phyloP scores from a whole-genome alignment of 2,888 invertebrate species.

The Aleiodes testaceus region DNA sequence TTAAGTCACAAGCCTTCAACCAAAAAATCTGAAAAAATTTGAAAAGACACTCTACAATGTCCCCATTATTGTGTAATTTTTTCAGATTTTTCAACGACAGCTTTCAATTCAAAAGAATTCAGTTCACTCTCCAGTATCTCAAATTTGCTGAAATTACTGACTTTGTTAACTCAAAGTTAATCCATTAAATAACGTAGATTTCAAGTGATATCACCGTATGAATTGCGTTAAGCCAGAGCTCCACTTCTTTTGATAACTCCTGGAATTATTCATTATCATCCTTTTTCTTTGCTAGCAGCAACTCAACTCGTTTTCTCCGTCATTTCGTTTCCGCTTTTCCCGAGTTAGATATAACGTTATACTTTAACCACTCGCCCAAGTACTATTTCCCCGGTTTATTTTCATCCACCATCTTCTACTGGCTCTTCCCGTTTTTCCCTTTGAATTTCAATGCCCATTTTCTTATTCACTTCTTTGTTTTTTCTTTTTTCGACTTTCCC shows the following conservation, averaged over 20 bases:
- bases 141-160: background rate
- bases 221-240: conserved; percentile 47
- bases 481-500: conserved; percentile 42
- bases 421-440: conserved; percentile 11
- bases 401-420: conserved; percentile 20
- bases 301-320: conserved; percentile 29
- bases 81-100: too few relatives aligned
- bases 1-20: too few relatives aligned
- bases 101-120: too few relatives aligned
- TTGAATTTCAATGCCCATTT: conserved; percentile 37
- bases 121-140: too few relatives aligned
- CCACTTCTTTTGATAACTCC: conserved; percentile 43
- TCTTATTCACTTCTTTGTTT: conserved; percentile 40
- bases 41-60: too few relatives aligned
- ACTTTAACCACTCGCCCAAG: conserved; percentile 31
- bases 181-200: conserved; percentile 41
- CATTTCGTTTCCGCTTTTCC: conserved; percentile 29
- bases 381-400: conserved; percentile 20
- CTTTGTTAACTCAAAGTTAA: conserved; percentile 31
- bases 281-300: conserved; percentile 18
- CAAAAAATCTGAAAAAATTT: too few relatives aligned
- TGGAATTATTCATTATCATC: conserved; percentile 68
- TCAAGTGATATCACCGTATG: conserved; percentile 55
- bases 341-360: conserved; percentile 27
- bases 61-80: too few relatives aligned